phyloP scores from a whole-genome alignment of 1,140 invertebrate genomes.

The Lepidotrigona ventralis region DNA sequence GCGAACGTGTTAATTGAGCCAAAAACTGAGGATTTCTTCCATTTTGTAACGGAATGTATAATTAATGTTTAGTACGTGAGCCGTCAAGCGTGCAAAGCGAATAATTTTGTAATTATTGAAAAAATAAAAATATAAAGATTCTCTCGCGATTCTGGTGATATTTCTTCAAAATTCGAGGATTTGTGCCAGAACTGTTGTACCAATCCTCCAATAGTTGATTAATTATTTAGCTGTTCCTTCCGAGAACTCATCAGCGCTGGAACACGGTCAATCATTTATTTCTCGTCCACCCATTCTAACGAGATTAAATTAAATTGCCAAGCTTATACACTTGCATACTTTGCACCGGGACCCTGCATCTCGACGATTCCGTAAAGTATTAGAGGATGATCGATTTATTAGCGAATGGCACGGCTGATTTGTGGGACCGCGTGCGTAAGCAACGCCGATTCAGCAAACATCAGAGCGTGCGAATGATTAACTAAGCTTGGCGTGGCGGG shows the following conservation, averaged over 20 bases:
- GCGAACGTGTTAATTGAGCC: too few species aligned
- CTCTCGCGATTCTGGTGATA: too few species aligned
- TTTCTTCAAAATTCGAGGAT: too few species aligned
- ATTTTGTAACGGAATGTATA: neutral
- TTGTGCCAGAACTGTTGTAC: too few species aligned
- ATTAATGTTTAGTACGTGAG: neutral
- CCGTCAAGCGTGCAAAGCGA: too few species aligned
- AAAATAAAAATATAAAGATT: too few species aligned
- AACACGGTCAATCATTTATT: too few species aligned
- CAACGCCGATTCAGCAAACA: conserved; percentile 62
- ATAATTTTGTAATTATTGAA: too few species aligned
- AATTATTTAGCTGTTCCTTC: too few species aligned
- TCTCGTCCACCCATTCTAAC: too few species aligned
- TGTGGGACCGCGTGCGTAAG: conserved; percentile 51
- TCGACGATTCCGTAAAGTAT: conserved; percentile 36
- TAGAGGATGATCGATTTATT: conserved; percentile 58
- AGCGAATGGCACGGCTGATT: conserved; percentile 42
- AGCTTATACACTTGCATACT: neutral
- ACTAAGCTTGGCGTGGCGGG: conserved; percentile 58
- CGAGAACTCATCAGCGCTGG: too few species aligned
- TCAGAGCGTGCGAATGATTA: conserved; percentile 65
- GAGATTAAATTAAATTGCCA: neutral
- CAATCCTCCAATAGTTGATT: too few species aligned
- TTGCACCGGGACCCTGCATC: neutral
- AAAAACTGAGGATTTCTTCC: neutral